Evolutionary conservation across 2,113 vertebrate genomes (phyloP), one percentile per base, ranked within the genome.

Genomic region (Leiothrix lutea): DNA sequence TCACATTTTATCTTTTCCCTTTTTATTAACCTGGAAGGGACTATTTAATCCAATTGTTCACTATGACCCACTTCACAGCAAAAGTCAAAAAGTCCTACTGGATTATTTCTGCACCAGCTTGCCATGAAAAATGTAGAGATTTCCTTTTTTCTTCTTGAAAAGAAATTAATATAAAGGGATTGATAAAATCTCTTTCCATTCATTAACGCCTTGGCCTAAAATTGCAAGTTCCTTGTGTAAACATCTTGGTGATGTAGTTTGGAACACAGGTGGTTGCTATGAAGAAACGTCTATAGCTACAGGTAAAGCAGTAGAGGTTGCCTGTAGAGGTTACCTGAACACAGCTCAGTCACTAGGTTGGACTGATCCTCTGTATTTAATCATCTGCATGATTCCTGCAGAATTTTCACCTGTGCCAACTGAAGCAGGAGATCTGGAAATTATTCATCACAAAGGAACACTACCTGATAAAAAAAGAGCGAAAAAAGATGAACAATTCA

Each of bases 401-500:
- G 19, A 47, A 36, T 65, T 82, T 82, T 83, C 8, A 64, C 14
- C 26, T 71, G 29, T 35, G 31, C 36, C 29, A 74, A 14, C 1
- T 51, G 56, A 97, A 96, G 86, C 61, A 92, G 53, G 85, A 97
- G 53, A 69, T 89, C 64, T 95, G 73, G 71, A 97, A 97, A 97
- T 97, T 92, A 96, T 88, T 75, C 58, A 67, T 93, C 90, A 96
- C 57, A 96, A 96, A 95, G 48, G n/a, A 96, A 88, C 60, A 88
- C 29, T 62, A 80, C 22, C 12, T 69, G 29, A 66, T 48, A 70
- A 94, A 87, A 80, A 80, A 75, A 47, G 38, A 90, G 38, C 6
- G 75, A 90, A 95, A 88, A 56, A 95, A 94, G 74, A 93, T 87
- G 93, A 95, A 96, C 85, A 95, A 88, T 97, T 98, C 84, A 94